phyloP scores from a whole-genome alignment of 2,888 invertebrate genomes.

The Rhagonycha lutea region DNA sequence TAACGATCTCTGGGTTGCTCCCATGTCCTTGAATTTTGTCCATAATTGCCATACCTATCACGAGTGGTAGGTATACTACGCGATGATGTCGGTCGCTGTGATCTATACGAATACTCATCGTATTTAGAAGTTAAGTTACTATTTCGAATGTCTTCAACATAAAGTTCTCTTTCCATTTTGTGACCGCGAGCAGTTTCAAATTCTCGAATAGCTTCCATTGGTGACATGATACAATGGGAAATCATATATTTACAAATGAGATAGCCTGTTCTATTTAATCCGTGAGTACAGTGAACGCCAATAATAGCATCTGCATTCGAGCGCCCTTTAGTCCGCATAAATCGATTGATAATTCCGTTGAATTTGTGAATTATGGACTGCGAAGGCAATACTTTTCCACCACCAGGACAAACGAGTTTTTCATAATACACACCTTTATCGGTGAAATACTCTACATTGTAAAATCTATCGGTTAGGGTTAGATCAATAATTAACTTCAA shows the following conservation, averaged over 20 bases:
- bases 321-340: slow-evolving; percentile 39
- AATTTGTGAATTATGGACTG: slow-evolving; percentile 55
- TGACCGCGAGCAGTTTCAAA: slow-evolving; percentile 71
- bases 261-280: slow-evolving; percentile 79
- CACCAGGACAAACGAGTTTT: slow-evolving; percentile 61
- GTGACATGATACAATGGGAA: slow-evolving; percentile 42
- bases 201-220: slow-evolving; percentile 61
- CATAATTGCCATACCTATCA: background rate
- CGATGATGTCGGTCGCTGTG: background rate
- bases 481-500: slow-evolving; percentile 75
- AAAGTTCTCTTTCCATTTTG: slow-evolving; percentile 66
- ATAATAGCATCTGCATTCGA: slow-evolving; percentile 62
- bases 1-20: background rate
- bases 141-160: slow-evolving; percentile 52
- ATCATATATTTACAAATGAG: slow-evolving; percentile 75
- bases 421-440: slow-evolving; percentile 53
- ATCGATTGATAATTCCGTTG: slow-evolving; percentile 50
- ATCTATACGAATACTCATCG: background rate
- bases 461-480: slow-evolving; percentile 74
- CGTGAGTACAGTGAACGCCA: slow-evolving; percentile 84
- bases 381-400: slow-evolving; percentile 55
- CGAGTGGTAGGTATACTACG: background rate
- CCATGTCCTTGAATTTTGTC: background rate
- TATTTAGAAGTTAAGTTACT: background rate
- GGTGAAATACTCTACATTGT: slow-evolving; percentile 59